Conservation (phyloP, 2,113 vertebrate genomes). For the Lynx canadensis region DNA sequence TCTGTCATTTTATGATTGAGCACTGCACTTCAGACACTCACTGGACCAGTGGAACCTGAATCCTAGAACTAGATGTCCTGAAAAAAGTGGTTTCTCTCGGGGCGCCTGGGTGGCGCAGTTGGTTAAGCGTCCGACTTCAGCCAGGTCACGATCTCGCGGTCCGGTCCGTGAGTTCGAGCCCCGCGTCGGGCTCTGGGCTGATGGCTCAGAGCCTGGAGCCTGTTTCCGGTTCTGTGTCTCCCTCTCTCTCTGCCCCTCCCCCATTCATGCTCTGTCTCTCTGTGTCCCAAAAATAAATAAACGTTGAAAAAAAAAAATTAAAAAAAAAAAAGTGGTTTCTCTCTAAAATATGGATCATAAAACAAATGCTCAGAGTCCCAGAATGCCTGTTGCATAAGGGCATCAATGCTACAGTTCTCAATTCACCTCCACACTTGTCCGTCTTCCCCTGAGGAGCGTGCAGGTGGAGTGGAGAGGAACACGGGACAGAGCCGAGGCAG, state of each 20-base stretch:
- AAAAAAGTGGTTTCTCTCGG: constrained; percentile 21
- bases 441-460: neutral
- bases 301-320: no score
- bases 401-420: neutral
- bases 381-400: neutral
- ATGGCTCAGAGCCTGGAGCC: no score
- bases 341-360: neutral
- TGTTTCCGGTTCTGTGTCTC: no score
- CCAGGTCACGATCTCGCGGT: no score
- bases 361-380: neutral
- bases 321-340: constrained; percentile 10
- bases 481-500: neutral
- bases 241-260: no score
- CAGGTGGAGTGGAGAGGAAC: neutral
- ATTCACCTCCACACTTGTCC: neutral
- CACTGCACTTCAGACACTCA: neutral
- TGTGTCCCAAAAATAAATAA: no score
- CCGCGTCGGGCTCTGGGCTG: no score
- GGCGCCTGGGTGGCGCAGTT: no score
- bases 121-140: no score
- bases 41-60: neutral
- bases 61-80: neutral
- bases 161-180: no score
- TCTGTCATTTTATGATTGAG: neutral
- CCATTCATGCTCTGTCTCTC: no score